These are phyloP conservation scores for Dendrolimus kikuchii DNA, from an alignment of 1,140 invertebrate genomes.

Conservation along the genomic window DNA sequence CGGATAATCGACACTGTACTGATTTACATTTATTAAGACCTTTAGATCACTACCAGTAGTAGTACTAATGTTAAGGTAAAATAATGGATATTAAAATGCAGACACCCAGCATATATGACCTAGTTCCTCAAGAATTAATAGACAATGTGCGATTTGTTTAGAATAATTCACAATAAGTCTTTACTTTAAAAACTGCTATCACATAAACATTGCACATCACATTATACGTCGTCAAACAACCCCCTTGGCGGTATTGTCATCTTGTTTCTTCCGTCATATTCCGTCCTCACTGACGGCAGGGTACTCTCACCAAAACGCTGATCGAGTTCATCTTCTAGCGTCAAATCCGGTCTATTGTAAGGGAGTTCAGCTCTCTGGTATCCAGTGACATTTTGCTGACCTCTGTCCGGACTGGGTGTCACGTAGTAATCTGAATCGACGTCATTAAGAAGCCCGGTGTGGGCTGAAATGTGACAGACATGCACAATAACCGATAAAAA, in stretches of 20 bases:
- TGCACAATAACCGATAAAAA: constrained; percentile 57
- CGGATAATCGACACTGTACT: too few species aligned
- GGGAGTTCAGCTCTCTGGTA: constrained; percentile 54
- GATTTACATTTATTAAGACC: too few species aligned
- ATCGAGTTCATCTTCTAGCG: constrained; percentile 74
- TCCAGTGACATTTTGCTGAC: constrained; percentile 38
- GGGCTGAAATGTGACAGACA: constrained; percentile 62
- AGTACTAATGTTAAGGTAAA: too few species aligned
- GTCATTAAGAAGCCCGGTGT: constrained; percentile 67
- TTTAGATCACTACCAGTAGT: too few species aligned
- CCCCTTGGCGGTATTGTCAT: constrained; percentile 81
- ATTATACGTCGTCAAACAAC: constrained; percentile 84
- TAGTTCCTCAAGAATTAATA: too few species aligned
- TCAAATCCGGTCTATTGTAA: constrained; percentile 39
- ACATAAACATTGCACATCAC: constrained; percentile 17
- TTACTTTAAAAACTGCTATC: neutral
- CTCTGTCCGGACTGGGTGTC: constrained; percentile 45
- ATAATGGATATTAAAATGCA: too few species aligned
- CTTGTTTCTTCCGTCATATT: constrained; percentile 62
- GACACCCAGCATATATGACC: too few species aligned
- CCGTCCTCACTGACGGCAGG: constrained; percentile 50
- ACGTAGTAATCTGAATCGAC: constrained; percentile 70
- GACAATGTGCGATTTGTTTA: too few species aligned
- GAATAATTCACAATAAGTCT: too few species aligned
- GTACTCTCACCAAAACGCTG: constrained; percentile 76